phyloP scores from a whole-genome alignment of 2,888 invertebrate genomes.

The Himalopsyche kuldschensis region DNA sequence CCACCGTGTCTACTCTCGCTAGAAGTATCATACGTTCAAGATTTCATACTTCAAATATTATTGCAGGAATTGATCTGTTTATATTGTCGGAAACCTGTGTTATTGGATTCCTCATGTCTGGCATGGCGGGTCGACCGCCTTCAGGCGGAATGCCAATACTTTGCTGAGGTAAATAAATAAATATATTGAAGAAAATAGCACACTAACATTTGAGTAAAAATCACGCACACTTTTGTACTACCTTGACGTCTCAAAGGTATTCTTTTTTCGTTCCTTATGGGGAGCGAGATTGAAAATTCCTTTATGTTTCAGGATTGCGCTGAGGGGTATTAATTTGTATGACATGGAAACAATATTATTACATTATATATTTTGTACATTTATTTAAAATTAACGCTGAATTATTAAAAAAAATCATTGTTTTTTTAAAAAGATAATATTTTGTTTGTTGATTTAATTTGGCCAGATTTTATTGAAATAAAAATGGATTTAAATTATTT shows the following conservation, averaged over 20 bases:
- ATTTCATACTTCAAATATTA: constrained; percentile 31
- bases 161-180: constrained; percentile 30
- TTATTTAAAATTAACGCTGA: too few relatives aligned
- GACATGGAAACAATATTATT: not conserved
- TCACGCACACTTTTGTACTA: not conserved
- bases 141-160: constrained; percentile 23
- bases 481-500: too few relatives aligned
- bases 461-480: too few relatives aligned
- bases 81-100: constrained; percentile 24
- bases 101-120: constrained; percentile 31
- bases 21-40: not conserved
- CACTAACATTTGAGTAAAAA: not conserved
- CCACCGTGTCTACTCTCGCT: not conserved
- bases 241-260: constrained; percentile 21
- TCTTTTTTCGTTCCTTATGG: constrained; percentile 7
- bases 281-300: constrained; percentile 33
- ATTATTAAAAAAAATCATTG: not conserved
- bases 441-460: too few relatives aligned
- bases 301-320: constrained; percentile 18
- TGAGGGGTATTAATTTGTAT: constrained; percentile 19
- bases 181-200: constrained; percentile 22
- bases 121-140: not conserved
- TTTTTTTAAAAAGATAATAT: too few relatives aligned
- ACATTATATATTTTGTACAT: not conserved
- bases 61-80: constrained; percentile 36